Base-by-base conservation (phyloP, 2,797 vertebrate genomes). In the Fistularia tabacaria region DNA sequence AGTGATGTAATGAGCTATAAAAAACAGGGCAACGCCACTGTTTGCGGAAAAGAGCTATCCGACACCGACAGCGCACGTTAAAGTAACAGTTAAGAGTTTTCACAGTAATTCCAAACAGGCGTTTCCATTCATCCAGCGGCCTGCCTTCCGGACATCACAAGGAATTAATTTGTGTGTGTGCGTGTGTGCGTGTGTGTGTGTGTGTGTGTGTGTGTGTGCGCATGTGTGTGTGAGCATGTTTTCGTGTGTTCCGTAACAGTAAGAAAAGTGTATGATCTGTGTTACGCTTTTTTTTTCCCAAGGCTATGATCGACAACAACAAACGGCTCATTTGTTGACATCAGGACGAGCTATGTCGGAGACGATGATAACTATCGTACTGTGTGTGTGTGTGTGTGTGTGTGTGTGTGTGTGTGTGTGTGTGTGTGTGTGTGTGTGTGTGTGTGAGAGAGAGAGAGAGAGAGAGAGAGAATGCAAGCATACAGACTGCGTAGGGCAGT, bases 291-390 rank as follows among this genome's bases (percentile, higher is more conserved):
- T 52, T 65, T 53, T 55, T 60, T 66, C 46, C 38, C 36, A 62
- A 47, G 49, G 64, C 11, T 58, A 54, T 57, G 57, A 65, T 43
- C 56, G n/a, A n/a, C n/a, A 55, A 62, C 43, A 74, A 55, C 65
- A 79, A 77, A 68, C 40, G 63, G 51, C 53, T 70, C 8, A 72
- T 77, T 68, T 77, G 48, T 77, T 73, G 46, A 59, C 58, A 58
- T 61, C 50, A 38, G 38, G 38, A 41, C 62, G 15, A 37, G 54
- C 38, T 56, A 58, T 54, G 36, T 62, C 14, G 51, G 49, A 64
- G 11, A 8, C 53, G 58, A 55, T 71, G 60, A 81, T 75, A 46
- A 77, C 2, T 25, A 75, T 78, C 52, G 39, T 51, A 56, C 56
- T 40, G 46, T 7, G 49, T 46, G 48, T 57, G 53, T 52, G 40